Conservation (phyloP, 2,113 vertebrate genomes). For the Fulmarus glacialis region DNA sequence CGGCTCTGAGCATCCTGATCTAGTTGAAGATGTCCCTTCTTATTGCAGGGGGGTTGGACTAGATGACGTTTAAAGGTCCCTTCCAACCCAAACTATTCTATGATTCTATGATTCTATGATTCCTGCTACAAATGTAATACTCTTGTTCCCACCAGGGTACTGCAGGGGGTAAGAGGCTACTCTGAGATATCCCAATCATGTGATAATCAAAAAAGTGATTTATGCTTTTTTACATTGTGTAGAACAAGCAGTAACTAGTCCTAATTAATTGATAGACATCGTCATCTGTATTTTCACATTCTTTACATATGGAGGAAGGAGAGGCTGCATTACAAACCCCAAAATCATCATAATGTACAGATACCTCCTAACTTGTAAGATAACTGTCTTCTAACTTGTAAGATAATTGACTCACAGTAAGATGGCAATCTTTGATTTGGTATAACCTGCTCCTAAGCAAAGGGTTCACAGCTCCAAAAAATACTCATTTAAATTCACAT, state of each 20-base stretch:
- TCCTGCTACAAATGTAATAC: neutral
- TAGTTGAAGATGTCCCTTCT: neutral
- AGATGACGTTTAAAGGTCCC: neutral
- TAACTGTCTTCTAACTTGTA: neutral
- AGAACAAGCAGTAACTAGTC: neutral
- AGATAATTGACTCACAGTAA: neutral
- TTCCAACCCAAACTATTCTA: neutral
- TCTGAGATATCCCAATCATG: neutral
- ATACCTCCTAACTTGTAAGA: neutral
- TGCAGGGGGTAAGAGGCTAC: neutral
- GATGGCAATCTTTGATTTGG: neutral
- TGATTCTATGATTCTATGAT: neutral
- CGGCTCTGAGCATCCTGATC: neutral
- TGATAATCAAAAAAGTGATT: neutral
- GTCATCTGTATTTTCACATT: neutral
- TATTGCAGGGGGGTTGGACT: neutral
- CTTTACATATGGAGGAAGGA: neutral
- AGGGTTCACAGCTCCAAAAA: neutral
- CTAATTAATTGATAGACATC: neutral
- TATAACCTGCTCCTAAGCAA: neutral
- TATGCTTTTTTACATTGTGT: neutral
- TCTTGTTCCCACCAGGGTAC: neutral
- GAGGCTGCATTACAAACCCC: neutral
- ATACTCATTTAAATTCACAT: neutral
- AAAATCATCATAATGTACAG: neutral